These are phyloP conservation scores for Drosophila robusta DNA, from an alignment of 2,888 invertebrate genomes.

Conservation along the genomic window DNA sequence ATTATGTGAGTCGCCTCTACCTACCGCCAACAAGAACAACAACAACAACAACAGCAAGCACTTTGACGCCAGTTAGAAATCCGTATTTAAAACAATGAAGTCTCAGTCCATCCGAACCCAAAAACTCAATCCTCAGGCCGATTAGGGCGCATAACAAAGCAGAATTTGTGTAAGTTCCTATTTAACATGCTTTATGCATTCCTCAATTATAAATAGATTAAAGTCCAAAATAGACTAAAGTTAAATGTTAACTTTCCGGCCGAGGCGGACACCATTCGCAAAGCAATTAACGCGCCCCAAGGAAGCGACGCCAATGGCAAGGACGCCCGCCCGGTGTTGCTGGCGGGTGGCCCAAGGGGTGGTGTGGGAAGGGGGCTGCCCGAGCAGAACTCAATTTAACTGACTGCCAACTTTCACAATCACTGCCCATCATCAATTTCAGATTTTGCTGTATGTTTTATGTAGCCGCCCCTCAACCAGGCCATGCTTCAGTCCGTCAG, in stretches of 20 bases:
- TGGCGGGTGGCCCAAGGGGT: neutral
- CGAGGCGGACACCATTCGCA: conserved; percentile 80
- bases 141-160: conserved; percentile 78
- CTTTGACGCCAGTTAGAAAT: conserved; percentile 46
- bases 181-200: conserved; percentile 79
- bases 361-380: neutral
- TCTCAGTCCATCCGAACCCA: conserved; percentile 45
- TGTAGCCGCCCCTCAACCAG: conserved; percentile 49
- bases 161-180: conserved; percentile 79
- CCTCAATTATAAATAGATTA: conserved; percentile 79
- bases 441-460: conserved; percentile 81
- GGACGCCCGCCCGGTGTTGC: conserved; percentile 3
- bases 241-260: conserved; percentile 79
- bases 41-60: conserved; percentile 21
- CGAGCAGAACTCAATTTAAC: conserved; percentile 76
- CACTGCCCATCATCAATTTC: conserved; percentile 81
- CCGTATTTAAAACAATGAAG: conserved; percentile 72
- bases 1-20: conserved; percentile 77
- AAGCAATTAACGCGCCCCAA: conserved; percentile 78
- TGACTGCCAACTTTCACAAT: conserved; percentile 80
- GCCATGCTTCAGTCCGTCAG: conserved; percentile 14
- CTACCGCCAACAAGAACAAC: conserved; percentile 53
- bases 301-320: conserved; percentile 40
- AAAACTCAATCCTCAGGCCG: conserved; percentile 57
- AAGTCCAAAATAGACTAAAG: conserved; percentile 80